phyloP scores from a whole-genome alignment of 2,113 vertebrate genomes.

The Tonatia bakeri region DNA sequence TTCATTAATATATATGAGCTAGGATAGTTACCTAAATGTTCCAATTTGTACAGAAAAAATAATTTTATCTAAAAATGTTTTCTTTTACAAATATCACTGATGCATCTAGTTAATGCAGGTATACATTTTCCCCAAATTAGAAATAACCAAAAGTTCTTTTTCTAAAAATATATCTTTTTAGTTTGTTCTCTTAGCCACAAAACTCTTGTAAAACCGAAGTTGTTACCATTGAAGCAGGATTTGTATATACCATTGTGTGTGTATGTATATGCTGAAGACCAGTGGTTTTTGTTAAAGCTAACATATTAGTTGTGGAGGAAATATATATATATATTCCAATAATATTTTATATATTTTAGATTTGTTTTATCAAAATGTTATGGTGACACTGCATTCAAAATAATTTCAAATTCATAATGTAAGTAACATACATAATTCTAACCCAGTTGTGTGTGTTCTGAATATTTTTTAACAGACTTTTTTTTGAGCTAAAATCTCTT shows the following conservation, averaged over 20 bases:
- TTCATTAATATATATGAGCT: background rate
- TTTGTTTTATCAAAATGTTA: conserved; percentile 16
- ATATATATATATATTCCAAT: background rate
- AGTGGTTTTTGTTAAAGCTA: background rate
- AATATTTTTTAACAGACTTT: background rate
- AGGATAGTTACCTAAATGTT: background rate
- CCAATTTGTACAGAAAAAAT: background rate
- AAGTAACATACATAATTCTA: background rate
- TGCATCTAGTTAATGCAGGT: background rate
- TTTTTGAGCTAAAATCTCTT: background rate
- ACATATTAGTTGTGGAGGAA: background rate
- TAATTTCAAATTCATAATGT: conserved; percentile 26
- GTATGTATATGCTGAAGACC: background rate
- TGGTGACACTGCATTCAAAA: background rate
- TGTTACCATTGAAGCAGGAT: background rate
- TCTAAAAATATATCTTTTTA: background rate
- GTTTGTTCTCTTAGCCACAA: background rate
- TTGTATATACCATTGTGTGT: background rate
- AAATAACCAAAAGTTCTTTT: background rate
- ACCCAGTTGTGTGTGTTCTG: background rate
- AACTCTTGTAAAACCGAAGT: background rate
- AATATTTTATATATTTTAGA: background rate
- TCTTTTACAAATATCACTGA: background rate
- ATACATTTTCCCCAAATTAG: background rate
- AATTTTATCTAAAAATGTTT: background rate